Percentiles rank a stretch among this genome's conserved stretches.
Evolutionary conservation across 2,888 invertebrate species (phyloP).

Genomic region (Lasiommata megera): DNA sequence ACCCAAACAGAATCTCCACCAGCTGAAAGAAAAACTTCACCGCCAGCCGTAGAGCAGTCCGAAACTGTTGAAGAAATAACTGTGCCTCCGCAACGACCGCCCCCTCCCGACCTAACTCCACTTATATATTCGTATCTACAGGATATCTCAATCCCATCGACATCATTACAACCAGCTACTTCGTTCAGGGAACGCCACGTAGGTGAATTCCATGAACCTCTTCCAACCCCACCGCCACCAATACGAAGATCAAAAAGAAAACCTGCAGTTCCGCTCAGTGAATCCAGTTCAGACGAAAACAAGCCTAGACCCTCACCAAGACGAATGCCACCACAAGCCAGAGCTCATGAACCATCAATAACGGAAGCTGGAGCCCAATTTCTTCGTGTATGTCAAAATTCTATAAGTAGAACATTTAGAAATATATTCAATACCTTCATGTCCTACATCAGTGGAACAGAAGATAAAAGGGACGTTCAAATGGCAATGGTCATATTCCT

Average conservation of each 20-base stretch:
- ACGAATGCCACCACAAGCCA: constrained; percentile 58
- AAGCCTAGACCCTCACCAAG: constrained; percentile 67
- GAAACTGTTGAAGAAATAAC: constrained; percentile 47
- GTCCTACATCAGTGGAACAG: constrained; percentile 82
- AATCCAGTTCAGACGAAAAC: constrained; percentile 77
- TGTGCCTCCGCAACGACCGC: constrained; percentile 67
- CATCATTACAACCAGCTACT: constrained; percentile 69
- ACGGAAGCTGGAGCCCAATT: constrained; percentile 87
- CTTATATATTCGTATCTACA: constrained; percentile 78
- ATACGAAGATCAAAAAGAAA: constrained; percentile 74
- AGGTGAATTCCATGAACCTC: constrained; percentile 59
- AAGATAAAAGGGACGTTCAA: constrained; percentile 87
- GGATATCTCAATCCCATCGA: constrained; percentile 73
- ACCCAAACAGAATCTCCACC: constrained; percentile 60
- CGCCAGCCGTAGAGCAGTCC: constrained; percentile 37
- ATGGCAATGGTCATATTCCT: constrained; percentile 90
- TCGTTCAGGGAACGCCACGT: constrained; percentile 56
- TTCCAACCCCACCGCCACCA: constrained; percentile 65
- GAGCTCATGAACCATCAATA: constrained; percentile 83
- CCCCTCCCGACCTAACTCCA: constrained; percentile 73
- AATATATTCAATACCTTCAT: constrained; percentile 85
- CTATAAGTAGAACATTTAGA: constrained; percentile 83
- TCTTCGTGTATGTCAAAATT: constrained; percentile 84
- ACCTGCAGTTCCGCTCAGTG: constrained; percentile 61
- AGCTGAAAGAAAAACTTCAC: constrained; percentile 32